These are phyloP conservation scores for Lophius piscatorius DNA, from an alignment of 2,113 vertebrate species.

Conservation along the genomic window DNA sequence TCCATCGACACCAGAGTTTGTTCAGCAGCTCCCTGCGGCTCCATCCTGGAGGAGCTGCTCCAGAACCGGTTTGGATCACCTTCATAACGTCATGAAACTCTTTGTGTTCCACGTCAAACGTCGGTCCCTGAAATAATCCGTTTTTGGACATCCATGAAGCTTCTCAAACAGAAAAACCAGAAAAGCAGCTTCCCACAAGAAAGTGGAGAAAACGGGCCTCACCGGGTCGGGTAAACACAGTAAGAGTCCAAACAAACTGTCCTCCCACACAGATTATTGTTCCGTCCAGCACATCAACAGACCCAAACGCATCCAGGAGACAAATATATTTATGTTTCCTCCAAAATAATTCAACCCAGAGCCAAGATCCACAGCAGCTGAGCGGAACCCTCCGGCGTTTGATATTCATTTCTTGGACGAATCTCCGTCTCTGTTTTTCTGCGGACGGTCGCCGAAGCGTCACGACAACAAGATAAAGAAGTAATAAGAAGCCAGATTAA, in stretches of 20 bases:
- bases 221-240: slow-evolving; percentile 22
- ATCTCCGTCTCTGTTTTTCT: no score
- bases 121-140: no score
- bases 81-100: not conserved
- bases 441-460: no score
- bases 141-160: slow-evolving; percentile 1
- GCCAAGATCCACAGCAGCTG: no score
- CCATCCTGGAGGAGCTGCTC: slow-evolving; percentile 6
- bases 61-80: slow-evolving; percentile 4
- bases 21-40: slow-evolving; percentile 44
- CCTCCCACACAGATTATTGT: slow-evolving; percentile 40
- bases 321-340: slow-evolving; percentile 27
- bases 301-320: slow-evolving; percentile 10
- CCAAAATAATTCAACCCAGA: no score
- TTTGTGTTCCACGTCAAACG: no score
- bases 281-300: slow-evolving; percentile 19
- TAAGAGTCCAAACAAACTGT: slow-evolving; percentile 42
- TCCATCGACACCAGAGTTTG: slow-evolving; percentile 48
- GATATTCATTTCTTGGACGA: no score
- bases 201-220: slow-evolving; percentile 13
- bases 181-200: slow-evolving; percentile 19
- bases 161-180: not conserved
- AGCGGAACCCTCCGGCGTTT: no score
- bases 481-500: no score
- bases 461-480: no score